Base-by-base conservation (phyloP, 2,797 vertebrate genomes). In the Tokudaia tokunoshimensis region DNA sequence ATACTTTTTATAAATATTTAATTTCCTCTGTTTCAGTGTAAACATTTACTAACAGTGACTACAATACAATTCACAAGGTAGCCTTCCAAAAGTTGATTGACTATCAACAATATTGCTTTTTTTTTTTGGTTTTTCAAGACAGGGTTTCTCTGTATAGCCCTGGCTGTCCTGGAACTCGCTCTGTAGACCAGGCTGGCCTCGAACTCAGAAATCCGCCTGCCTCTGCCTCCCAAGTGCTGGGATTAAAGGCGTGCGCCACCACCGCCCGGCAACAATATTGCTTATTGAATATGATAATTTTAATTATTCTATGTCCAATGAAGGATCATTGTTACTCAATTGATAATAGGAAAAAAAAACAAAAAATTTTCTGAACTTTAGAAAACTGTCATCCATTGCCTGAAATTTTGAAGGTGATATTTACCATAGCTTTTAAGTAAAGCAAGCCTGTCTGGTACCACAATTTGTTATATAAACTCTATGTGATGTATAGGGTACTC, bases 1-100 rank as follows among this genome's bases (percentile, higher is more conserved):
- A 31, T 31, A 5, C 31, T 65, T 63, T 91, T 44, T 70, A 13
- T 96, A 93, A 91, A 65, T 34, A 85, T 81, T 90, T 92, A 94
- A 89, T 96, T 83, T 91, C 37, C 7, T 89, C 22, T 83, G 15
- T 59, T 88, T 86, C 59, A 78, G 6, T 81, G 22, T 92, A 41
- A 86, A 2, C 7, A 29, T 52, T 89, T 94, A 59, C 50, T 61
- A 93, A 67, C 7, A 84, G 34, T 57, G 24, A 55, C 11, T 37
- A 50, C n/a, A 84, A 1, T 85, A 7, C 0, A 44, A n/a, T 91
- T 96, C 12, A 85, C 14, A 3, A 91, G 5, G 59, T 3, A 44
- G 44, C 65, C 63, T 24, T 84, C 44, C 70, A 59, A 50, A 90
- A 92, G 55, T 84, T 20, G 50, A 61, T 87, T 20, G 50, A 7